A percentile compares a stretch with the other conserved stretches of the same genome.
phyloP scores from a whole-genome alignment of 2,113 vertebrate species.

The Pelmatolapia mariae region DNA sequence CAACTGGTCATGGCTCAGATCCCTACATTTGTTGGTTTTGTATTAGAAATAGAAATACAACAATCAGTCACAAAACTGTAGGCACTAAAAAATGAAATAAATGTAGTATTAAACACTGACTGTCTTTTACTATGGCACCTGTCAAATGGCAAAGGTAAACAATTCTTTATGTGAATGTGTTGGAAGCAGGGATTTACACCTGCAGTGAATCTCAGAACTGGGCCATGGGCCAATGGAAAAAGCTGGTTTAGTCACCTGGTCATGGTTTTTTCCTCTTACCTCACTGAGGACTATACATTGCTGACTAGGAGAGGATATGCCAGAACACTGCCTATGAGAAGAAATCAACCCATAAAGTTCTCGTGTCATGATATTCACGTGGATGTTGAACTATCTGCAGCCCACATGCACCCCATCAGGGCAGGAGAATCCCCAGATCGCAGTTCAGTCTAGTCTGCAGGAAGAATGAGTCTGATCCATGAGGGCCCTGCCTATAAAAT shows the following conservation, averaged over 20 bases:
- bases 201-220: not conserved
- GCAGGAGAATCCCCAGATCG: not conserved
- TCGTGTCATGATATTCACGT: not conserved
- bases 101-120: not conserved
- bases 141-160: not conserved
- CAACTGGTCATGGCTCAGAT: not conserved
- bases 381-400: not conserved
- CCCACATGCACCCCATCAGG: not conserved
- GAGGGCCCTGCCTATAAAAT: not conserved
- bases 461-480: not conserved
- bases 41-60: not conserved
- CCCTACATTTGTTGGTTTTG: not conserved
- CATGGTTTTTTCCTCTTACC: not conserved
- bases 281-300: not conserved
- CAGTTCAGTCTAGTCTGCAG: not conserved
- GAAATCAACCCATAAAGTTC: not conserved
- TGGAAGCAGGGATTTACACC: not conserved
- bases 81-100: not conserved
- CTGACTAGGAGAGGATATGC: not conserved
- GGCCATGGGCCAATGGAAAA: not conserved
- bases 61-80: not conserved
- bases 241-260: not conserved
- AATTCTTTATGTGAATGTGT: fast-evolving
- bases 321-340: not conserved
- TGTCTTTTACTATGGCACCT: not conserved